Evolutionary conservation across 2,888 invertebrate species (phyloP).

Genomic region (Hydraecia micacea): DNA sequence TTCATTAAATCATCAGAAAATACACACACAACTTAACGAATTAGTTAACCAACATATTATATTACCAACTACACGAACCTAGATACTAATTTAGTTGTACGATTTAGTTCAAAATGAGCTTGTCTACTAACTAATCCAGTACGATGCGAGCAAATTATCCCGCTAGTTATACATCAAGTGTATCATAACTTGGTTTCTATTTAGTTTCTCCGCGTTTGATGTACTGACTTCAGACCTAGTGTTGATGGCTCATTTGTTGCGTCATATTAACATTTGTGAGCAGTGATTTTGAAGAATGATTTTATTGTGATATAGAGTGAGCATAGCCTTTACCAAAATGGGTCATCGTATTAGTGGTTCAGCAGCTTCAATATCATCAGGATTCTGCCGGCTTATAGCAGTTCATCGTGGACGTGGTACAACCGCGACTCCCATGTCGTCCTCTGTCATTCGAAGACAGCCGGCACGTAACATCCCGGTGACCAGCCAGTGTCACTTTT

Average conservation of each 20-base stretch:
- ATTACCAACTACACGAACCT: neutral
- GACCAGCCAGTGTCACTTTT: too few relatives aligned
- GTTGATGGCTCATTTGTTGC: neutral
- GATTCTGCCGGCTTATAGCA: too few relatives aligned
- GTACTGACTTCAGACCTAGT: neutral
- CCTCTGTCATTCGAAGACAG: too few relatives aligned
- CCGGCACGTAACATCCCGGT: too few relatives aligned
- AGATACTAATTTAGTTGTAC: slow-evolving; percentile 8
- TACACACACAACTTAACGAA: neutral
- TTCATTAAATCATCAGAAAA: neutral
- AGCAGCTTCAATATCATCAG: too few relatives aligned
- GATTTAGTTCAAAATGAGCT: slow-evolving; percentile 8
- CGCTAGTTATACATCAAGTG: neutral
- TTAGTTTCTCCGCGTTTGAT: neutral
- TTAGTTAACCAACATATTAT: neutral
- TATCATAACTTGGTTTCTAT: slow-evolving; percentile 9
- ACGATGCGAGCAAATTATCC: slow-evolving; percentile 18
- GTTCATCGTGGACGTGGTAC: too few relatives aligned
- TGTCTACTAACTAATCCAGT: slow-evolving; percentile 15
- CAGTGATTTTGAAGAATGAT: too few relatives aligned
- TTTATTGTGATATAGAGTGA: neutral
- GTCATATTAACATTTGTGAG: neutral
- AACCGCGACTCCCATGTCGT: too few relatives aligned
- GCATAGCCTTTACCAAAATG: too few relatives aligned
- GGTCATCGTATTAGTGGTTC: too few relatives aligned